These are phyloP conservation scores for Clamator glandarius DNA, from an alignment of 2,797 vertebrate genomes.

Conservation along the genomic window DNA sequence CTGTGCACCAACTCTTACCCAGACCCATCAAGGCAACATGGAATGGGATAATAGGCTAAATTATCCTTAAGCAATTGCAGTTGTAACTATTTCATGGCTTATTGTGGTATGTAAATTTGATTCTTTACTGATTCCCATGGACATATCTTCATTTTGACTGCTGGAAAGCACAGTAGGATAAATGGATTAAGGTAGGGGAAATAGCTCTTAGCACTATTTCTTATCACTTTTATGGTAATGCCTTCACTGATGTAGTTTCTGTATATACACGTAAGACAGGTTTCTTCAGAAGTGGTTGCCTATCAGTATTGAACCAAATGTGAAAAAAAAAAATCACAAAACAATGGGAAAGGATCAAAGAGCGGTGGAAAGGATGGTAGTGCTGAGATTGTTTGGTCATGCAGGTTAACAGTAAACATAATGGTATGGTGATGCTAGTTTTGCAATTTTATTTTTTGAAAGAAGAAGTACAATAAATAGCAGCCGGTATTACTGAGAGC, in stretches of 20 bases:
- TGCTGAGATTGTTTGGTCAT: background rate
- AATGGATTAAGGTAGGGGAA: slow-evolving; percentile 54
- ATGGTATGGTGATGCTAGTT: background rate
- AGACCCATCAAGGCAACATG: background rate
- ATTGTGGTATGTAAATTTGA: slow-evolving; percentile 52
- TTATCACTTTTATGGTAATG: slow-evolving; percentile 63
- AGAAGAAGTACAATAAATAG: background rate
- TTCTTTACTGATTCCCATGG: slow-evolving; percentile 47
- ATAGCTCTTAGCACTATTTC: slow-evolving; percentile 45
- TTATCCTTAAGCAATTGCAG: slow-evolving; percentile 56
- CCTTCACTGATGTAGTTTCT: slow-evolving; percentile 9
- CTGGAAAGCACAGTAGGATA: slow-evolving; percentile 48
- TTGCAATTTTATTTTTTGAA: slow-evolving; percentile 8
- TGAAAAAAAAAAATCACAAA: background rate
- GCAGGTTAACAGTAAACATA: background rate
- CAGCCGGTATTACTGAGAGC: background rate
- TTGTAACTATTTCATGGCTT: slow-evolving; percentile 61
- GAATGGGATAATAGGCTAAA: slow-evolving; percentile 53
- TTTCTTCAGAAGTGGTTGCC: background rate
- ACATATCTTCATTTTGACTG: slow-evolving; percentile 57
- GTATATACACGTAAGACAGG: background rate
- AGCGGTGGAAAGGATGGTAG: background rate
- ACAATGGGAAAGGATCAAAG: background rate
- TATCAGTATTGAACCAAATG: background rate
- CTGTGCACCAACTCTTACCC: background rate